Conservation (phyloP, 2,888 invertebrate genomes). For the Lepidochitona cinerea region DNA sequence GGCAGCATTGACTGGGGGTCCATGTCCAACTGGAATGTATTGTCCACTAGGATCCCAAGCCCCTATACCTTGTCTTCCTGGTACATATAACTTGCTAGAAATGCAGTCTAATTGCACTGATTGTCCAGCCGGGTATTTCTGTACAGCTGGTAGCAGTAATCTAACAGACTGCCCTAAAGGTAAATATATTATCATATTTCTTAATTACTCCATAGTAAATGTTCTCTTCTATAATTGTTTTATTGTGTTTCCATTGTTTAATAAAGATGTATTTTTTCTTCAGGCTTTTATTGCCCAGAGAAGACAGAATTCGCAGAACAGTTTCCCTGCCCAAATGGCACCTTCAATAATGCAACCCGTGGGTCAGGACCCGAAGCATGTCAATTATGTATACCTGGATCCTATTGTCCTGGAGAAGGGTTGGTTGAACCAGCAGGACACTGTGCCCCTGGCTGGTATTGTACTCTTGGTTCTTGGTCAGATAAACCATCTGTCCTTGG, state of each 20-base stretch:
- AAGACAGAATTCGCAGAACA: conserved; percentile 56
- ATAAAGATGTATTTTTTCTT: no score
- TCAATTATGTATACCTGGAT: conserved; percentile 59
- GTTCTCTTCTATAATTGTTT: no score
- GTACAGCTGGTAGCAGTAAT: conserved; percentile 49
- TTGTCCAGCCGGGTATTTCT: conserved; percentile 65
- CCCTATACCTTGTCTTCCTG: conserved; percentile 54
- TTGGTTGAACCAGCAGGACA: conserved; percentile 49
- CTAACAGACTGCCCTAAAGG: conserved; percentile 58
- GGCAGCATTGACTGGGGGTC: conserved; percentile 53
- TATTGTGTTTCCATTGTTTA: no score
- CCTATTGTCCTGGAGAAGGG: conserved; percentile 60
- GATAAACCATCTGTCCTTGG: conserved; percentile 52
- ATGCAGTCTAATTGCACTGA: conserved; percentile 53
- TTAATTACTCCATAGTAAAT: no score
- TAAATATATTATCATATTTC: no score
- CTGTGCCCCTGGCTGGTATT: conserved; percentile 67
- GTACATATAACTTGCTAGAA: conserved; percentile 53
- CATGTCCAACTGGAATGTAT: conserved; percentile 63
- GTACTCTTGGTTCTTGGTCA: conserved; percentile 59
- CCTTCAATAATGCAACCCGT: conserved; percentile 57
- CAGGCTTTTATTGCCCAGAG: conserved; percentile 58
- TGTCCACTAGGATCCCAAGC: conserved; percentile 56
- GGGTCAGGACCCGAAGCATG: conserved; percentile 46
- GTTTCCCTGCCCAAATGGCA: conserved; percentile 62